These are phyloP conservation scores for Eclectus roratus DNA, from an alignment of 2,113 vertebrate species.

Conservation along the genomic window DNA sequence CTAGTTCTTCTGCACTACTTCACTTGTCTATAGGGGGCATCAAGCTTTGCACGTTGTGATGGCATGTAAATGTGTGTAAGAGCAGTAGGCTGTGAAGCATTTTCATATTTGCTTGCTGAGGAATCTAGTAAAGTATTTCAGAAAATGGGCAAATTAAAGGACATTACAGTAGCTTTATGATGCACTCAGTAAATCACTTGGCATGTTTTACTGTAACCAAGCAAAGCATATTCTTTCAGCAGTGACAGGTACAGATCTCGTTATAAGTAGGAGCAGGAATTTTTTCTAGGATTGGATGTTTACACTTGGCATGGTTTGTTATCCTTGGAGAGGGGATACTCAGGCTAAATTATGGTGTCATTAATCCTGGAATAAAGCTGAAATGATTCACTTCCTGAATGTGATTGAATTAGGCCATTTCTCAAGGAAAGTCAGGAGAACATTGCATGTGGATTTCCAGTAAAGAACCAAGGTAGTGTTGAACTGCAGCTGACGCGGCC, in stretches of 20 bases:
- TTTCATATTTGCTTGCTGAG: neutral
- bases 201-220: neutral
- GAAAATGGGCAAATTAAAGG: neutral
- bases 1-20: neutral
- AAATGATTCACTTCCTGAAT: conserved; percentile 16
- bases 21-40: neutral
- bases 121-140: neutral
- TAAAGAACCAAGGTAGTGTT: neutral
- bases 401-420: neutral
- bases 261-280: neutral
- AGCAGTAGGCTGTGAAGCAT: neutral
- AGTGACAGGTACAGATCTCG: neutral
- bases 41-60: neutral
- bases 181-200: neutral
- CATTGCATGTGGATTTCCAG: neutral
- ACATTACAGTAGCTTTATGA: neutral
- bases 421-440: neutral
- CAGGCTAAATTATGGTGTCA: neutral
- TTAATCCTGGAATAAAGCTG: conserved; percentile 12
- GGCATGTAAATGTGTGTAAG: neutral
- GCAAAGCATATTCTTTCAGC: neutral
- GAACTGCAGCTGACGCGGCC: neutral
- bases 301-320: conserved; percentile 10
- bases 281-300: neutral
- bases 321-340: neutral